Base-by-base conservation (phyloP, 2,888 invertebrate genomes). In the Archaeoteleia sp. region DNA sequence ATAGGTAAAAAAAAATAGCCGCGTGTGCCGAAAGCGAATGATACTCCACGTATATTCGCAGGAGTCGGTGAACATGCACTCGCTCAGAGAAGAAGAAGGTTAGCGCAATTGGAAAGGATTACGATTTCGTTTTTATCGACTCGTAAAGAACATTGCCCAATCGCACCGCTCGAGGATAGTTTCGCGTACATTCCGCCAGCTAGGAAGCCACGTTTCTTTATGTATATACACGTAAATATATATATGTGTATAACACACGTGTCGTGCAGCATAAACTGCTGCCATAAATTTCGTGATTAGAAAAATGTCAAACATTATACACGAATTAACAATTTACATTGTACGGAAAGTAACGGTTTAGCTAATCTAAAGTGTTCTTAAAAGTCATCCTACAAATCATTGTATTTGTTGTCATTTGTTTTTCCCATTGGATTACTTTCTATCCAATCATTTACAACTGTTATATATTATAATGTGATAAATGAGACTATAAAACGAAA, bases 41-140 rank as follows among this genome's bases (percentile, higher is more conserved):
- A 65, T 65, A 60, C 63, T 42, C 46, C 40, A 20, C 13, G 37
- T 42, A 14, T 42, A 40, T 39, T 45, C 45, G 51, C 29, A 58
- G 35, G 17, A 35, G 13, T 15, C 2, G 35, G 6, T 7, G 55
- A 51, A 53, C 62, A 65, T 61, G 61, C 58, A 42, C 65, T 63
- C 66, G 53, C 67, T 55, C 60, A 48, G 60, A 62, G 70, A 72
- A 71, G 70, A 72, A 71, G 74, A 73, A 71, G 75, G 72, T 67
- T 67, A 69, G 67, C 72, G 67, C 65, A 71, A 75, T 73, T 72
- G 73, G 73, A 73, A 76, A 74, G 73, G 74, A 73, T 73, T 73
- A 74, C 74, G 75, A 76, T 73, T 76, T 70, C 63, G 71, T 74
- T 74, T 76, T 76, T 75, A 73, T 75, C 69, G 69, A 67, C 72